A percentile compares a stretch with the other conserved stretches of the same genome.
Evolutionary conservation across 2,888 invertebrate species (phyloP).

Genomic region (Heliconius ismenius): DNA sequence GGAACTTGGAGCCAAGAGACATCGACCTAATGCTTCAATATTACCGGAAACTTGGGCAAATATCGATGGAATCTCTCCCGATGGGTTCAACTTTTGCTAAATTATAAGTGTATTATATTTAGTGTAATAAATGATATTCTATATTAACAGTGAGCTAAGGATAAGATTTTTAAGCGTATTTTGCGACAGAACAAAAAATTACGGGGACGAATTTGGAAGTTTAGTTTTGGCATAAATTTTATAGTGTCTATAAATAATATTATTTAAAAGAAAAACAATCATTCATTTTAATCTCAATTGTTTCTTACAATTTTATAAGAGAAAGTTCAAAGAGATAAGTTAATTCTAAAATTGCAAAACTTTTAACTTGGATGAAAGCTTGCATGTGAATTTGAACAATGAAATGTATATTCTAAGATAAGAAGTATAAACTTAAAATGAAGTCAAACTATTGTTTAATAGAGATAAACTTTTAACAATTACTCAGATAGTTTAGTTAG

Average conservation of each 20-base stretch:
- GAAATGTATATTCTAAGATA: constrained; percentile 17
- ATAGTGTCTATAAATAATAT: too few species aligned
- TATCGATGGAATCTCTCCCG: constrained; percentile 25
- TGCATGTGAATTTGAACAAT: constrained; percentile 12
- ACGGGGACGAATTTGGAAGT: too few species aligned
- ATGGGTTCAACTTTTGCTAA: constrained; percentile 18
- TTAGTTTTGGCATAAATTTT: too few species aligned
- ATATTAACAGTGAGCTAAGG: background rate
- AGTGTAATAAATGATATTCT: background rate
- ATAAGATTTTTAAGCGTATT: background rate
- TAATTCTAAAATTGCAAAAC: constrained; percentile 2
- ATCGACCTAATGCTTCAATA: constrained; percentile 55
- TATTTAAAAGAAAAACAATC: background rate
- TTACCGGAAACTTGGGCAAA: constrained; percentile 56
- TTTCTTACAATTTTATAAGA: background rate
- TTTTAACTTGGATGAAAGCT: background rate
- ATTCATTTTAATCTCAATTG: background rate
- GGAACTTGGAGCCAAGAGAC: constrained; percentile 57
- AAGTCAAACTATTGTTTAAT: constrained; percentile 18
- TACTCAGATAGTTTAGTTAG: constrained; percentile 25
- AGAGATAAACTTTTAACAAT: constrained; percentile 31
- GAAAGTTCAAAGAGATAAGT: constrained; percentile 1
- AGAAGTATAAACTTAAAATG: constrained; percentile 14
- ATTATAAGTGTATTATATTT: constrained; percentile 11
- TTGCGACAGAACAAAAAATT: too few species aligned